Percentiles rank a stretch among this genome's conserved stretches.
phyloP scores from a whole-genome alignment of 2,797 vertebrate species.

The Poeciliopsis presidionis region DNA sequence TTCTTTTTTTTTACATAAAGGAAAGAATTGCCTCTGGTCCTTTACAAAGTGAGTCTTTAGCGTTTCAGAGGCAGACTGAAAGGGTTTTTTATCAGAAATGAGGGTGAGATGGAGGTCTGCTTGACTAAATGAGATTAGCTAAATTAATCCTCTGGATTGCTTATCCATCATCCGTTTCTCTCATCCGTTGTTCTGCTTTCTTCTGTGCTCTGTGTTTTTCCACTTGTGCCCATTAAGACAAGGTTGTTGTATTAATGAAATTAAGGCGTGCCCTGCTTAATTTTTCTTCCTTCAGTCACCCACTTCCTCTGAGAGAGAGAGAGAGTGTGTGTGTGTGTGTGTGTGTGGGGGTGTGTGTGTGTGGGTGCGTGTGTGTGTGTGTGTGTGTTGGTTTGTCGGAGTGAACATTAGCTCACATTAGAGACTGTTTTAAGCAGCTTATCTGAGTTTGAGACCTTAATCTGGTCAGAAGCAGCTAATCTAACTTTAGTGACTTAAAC shows the following conservation, averaged over 20 bases:
- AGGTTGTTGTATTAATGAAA: constrained; percentile 62
- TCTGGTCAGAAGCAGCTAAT: constrained; percentile 63
- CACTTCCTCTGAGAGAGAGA: constrained; percentile 5
- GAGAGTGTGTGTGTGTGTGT: neutral
- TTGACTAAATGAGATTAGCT: constrained; percentile 43
- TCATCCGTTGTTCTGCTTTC: constrained; percentile 12
- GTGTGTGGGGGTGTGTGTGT: neutral
- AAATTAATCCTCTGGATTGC: constrained; percentile 30
- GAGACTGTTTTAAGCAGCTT: constrained; percentile 42
- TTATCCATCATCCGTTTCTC: constrained; percentile 22
- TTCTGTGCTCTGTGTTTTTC: constrained; percentile 25
- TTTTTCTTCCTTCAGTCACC: constrained; percentile 3
- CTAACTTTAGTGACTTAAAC: constrained; percentile 26
- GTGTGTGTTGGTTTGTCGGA: constrained; percentile 1
- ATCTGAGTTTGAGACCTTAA: constrained; percentile 59
- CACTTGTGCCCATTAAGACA: constrained; percentile 46
- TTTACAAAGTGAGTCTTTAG: constrained; percentile 13
- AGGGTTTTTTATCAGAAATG: constrained; percentile 14
- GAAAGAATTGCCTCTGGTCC: neutral
- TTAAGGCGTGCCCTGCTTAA: constrained; percentile 35
- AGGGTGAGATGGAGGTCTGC: constrained; percentile 26
- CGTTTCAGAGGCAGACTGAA: constrained; percentile 31
- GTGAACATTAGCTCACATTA: constrained; percentile 60
- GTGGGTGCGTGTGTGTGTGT: neutral
- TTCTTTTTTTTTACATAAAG: neutral